Percentiles rank a stretch among this genome's conserved stretches.
Evolutionary conservation across 2,113 vertebrate species (phyloP).

Genomic region (Herpailurus yagouaroundi): DNA sequence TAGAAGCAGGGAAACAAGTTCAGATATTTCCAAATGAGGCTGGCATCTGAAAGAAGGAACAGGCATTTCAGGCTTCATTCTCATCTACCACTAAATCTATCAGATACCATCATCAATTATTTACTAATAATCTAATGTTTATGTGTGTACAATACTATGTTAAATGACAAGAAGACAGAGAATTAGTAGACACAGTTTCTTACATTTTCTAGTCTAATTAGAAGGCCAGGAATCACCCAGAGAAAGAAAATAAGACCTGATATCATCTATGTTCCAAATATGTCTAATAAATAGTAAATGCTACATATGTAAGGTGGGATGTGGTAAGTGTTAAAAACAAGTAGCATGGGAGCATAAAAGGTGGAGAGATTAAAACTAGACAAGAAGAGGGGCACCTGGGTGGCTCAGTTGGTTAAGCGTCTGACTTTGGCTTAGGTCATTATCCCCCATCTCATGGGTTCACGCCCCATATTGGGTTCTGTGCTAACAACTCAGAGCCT

Average conservation of each 20-base stretch:
- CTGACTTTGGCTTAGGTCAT: too few relatives aligned
- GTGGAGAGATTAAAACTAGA: not conserved
- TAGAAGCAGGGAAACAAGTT: not conserved
- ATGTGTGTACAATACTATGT: not conserved
- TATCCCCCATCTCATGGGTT: too few relatives aligned
- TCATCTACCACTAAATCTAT: not conserved
- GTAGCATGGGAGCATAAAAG: not conserved
- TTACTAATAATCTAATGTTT: not conserved
- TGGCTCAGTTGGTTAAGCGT: too few relatives aligned
- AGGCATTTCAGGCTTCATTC: not conserved
- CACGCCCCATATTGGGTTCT: too few relatives aligned
- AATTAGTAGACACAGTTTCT: not conserved
- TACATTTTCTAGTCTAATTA: not conserved
- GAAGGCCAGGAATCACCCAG: not conserved
- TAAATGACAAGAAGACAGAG: not conserved
- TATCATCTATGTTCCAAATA: not conserved
- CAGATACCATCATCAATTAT: not conserved
- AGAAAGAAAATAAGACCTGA: not conserved
- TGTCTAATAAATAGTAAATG: not conserved
- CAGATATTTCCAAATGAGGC: not conserved
- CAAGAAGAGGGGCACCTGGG: not conserved
- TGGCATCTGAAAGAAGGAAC: not conserved
- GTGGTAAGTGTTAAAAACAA: not conserved
- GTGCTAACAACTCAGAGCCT: too few relatives aligned
- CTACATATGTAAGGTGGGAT: not conserved